Evolutionary conservation across 92 coral and sea anemone species (phyloP).

Genomic region (Porites lobata): DNA sequence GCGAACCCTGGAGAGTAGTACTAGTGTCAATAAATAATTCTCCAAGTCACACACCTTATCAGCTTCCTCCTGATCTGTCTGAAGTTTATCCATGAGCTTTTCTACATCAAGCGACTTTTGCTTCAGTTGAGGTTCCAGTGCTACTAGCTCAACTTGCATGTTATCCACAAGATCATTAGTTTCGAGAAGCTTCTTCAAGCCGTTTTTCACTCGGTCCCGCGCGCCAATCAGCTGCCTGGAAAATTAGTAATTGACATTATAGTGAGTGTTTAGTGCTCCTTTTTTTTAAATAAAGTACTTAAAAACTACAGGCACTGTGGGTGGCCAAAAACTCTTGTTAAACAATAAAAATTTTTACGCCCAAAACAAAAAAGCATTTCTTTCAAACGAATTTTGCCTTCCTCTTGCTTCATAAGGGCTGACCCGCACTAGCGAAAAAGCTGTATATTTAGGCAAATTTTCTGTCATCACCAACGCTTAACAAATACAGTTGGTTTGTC

Average conservation of each 20-base stretch:
- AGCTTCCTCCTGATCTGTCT: slow-evolving; percentile 97
- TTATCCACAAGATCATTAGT: slow-evolving; percentile 97
- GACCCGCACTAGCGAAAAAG: no score
- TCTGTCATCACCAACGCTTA: no score
- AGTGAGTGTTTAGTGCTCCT: background rate
- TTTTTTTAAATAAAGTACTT: no score
- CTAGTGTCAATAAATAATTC: background rate
- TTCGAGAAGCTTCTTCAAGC: slow-evolving; percentile 93
- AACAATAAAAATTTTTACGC: no score
- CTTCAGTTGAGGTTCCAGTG: slow-evolving; percentile 94
- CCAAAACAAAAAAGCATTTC: no score
- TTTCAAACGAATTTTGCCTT: no score
- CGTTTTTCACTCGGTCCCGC: slow-evolving; percentile 98
- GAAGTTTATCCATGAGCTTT: slow-evolving; percentile 98
- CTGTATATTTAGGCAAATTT: no score
- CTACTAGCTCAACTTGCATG: slow-evolving; percentile 97
- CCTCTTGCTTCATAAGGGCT: no score
- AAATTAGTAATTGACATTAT: slow-evolving; percentile 7
- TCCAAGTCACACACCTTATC: slow-evolving; percentile 81
- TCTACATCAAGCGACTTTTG: slow-evolving; percentile 98
- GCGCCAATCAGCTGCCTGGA: slow-evolving; percentile 94
- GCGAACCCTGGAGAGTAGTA: no score
- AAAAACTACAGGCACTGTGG: no score
- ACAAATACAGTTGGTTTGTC: no score
- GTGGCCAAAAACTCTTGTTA: no score